Evolutionary conservation across 2,113 vertebrate species (phyloP).

Genomic region (Montifringilla adamsi): DNA sequence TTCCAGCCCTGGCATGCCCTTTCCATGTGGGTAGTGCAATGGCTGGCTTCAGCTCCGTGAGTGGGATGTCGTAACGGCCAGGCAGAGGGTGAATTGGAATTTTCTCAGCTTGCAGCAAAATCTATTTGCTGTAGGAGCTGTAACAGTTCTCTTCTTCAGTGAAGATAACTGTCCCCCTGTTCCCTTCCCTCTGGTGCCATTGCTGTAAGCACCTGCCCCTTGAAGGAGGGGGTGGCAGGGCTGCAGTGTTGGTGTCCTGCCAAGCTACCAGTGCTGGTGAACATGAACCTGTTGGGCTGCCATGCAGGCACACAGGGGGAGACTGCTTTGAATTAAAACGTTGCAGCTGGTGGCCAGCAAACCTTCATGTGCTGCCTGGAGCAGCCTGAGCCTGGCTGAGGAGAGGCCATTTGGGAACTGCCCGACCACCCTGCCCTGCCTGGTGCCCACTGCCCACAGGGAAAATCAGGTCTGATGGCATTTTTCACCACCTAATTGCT

Average conservation of each 20-base stretch:
- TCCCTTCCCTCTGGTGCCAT: rapidly evolving
- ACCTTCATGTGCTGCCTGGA: rapidly evolving
- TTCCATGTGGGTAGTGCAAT: background rate
- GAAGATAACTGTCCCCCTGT: rapidly evolving
- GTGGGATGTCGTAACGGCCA: rapidly evolving
- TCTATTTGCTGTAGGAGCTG: background rate
- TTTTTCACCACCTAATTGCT: background rate
- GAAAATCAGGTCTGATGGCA: background rate
- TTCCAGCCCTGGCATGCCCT: background rate
- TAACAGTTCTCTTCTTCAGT: background rate
- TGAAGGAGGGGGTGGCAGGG: rapidly evolving
- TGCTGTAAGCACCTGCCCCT: background rate
- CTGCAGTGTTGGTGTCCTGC: background rate
- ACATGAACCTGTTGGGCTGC: rapidly evolving
- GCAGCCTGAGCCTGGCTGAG: background rate
- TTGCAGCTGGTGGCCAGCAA: background rate
- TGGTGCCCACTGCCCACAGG: rapidly evolving
- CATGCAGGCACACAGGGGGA: background rate
- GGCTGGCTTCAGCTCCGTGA: background rate
- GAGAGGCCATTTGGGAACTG: rapidly evolving
- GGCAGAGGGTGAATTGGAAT: background rate
- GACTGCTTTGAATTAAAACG: background rate
- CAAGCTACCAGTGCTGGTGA: background rate
- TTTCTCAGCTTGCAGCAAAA: background rate
- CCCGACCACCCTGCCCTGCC: background rate